phyloP scores from a whole-genome alignment of 2,113 vertebrate species.

The Eidolon helvum region DNA sequence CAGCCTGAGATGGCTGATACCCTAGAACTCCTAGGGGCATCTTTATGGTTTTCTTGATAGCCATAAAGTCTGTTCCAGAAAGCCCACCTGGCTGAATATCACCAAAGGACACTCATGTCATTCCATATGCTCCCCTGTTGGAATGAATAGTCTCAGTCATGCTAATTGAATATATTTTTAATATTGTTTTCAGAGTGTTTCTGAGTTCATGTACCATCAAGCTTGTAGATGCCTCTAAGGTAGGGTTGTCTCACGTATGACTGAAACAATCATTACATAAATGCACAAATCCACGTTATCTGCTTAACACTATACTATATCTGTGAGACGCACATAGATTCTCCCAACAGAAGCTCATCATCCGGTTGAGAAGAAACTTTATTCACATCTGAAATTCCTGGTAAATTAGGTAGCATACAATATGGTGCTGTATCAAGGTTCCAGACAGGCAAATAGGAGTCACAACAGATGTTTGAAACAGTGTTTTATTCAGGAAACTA shows the following conservation, averaged over 20 bases:
- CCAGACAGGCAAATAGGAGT: neutral
- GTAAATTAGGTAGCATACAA: neutral
- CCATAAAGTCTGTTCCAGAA: neutral
- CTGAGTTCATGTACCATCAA: neutral
- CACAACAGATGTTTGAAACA: neutral
- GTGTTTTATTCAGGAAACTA: neutral
- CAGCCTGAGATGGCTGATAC: neutral
- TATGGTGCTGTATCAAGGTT: neutral
- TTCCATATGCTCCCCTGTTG: neutral
- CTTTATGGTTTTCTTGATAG: too few relatives aligned
- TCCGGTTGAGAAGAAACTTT: neutral
- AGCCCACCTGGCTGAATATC: neutral
- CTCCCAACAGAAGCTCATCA: neutral
- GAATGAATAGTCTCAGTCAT: neutral
- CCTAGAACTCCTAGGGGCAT: too few relatives aligned
- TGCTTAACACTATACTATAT: neutral
- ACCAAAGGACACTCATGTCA: neutral
- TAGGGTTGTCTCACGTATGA: neutral
- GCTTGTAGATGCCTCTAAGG: neutral
- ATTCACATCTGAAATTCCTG: neutral
- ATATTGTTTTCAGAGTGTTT: neutral
- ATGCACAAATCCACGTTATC: neutral
- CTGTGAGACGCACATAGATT: neutral
- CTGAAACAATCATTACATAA: neutral
- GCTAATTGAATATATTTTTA: neutral